phyloP scores from a whole-genome alignment of 2,113 vertebrate species.

The Erinaceus europaeus region DNA sequence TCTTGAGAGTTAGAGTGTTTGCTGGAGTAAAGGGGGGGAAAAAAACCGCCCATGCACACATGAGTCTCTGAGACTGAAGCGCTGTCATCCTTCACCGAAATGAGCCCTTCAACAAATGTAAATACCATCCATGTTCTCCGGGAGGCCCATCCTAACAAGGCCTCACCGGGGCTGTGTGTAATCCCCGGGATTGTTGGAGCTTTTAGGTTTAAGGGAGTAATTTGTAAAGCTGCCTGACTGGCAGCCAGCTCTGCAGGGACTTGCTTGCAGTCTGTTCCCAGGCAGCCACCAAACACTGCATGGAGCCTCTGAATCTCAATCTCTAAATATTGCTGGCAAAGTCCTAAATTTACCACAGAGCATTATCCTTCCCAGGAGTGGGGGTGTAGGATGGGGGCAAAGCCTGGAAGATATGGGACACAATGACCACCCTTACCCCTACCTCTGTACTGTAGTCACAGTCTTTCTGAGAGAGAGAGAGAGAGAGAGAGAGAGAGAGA shows the following conservation, averaged over 20 bases:
- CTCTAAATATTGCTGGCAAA: no score
- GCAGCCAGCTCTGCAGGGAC: conserved; percentile 74
- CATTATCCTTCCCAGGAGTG: no score
- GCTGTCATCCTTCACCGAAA: conserved; percentile 57
- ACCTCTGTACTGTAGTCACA: no score
- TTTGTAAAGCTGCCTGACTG: conserved; percentile 75
- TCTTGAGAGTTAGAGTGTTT: conserved; percentile 28
- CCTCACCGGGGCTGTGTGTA: conserved; percentile 58
- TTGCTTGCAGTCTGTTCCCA: conserved; percentile 57
- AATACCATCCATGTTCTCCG: conserved; percentile 76
- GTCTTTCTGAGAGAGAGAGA: no score
- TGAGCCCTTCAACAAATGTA: conserved; percentile 75
- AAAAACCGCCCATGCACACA: not conserved
- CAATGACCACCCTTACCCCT: no score
- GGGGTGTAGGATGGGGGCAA: no score
- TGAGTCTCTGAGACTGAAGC: not conserved
- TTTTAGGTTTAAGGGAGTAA: conserved; percentile 75
- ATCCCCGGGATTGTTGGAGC: conserved; percentile 81
- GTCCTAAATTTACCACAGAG: no score
- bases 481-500: no score
- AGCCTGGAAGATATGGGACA: no score
- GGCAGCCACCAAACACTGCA: not conserved
- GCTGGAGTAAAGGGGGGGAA: no score
- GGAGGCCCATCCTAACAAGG: conserved; percentile 64
- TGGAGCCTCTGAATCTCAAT: no score